phyloP scores from a whole-genome alignment of 1,140 invertebrate species.

The Onthophagus taurus region DNA sequence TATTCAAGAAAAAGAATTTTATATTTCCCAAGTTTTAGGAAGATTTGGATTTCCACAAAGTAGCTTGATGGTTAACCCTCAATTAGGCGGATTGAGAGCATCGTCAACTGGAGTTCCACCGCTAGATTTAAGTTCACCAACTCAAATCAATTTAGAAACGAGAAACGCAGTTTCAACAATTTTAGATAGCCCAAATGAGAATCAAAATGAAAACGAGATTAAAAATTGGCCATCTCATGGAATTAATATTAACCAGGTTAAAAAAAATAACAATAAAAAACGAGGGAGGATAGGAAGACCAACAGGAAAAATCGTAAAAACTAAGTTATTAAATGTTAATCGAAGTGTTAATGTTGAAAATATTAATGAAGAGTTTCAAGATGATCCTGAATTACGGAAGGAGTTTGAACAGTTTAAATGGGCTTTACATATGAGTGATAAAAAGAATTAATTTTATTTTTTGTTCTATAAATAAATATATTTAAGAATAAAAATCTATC shows the following conservation, averaged over 20 bases:
- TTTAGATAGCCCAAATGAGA: conserved; percentile 2
- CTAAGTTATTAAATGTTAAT: conserved; percentile 1
- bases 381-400: conserved; percentile 34
- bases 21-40: conserved; percentile 36
- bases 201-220: background rate
- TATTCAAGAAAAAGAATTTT: conserved; percentile 34
- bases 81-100: conserved; percentile 27
- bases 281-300: conserved; percentile 16
- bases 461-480: background rate
- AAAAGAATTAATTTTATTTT: background rate
- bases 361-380: conserved; percentile 27
- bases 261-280: conserved; percentile 4
- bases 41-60: conserved; percentile 29
- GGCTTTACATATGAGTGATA: conserved; percentile 12
- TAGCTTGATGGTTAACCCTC: conserved; percentile 35
- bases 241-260: too few species aligned
- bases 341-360: background rate
- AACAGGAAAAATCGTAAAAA: conserved; percentile 18
- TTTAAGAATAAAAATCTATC: background rate
- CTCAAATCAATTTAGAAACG: conserved; percentile 11
- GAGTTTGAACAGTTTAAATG: conserved; percentile 31
- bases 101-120: conserved; percentile 15
- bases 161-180: conserved; percentile 21
- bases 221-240: conserved; percentile 3
- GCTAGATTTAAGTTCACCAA: background rate